Evolutionary conservation across 2,888 invertebrate genomes (phyloP).

Genomic region (Bedellia somnulentella): DNA sequence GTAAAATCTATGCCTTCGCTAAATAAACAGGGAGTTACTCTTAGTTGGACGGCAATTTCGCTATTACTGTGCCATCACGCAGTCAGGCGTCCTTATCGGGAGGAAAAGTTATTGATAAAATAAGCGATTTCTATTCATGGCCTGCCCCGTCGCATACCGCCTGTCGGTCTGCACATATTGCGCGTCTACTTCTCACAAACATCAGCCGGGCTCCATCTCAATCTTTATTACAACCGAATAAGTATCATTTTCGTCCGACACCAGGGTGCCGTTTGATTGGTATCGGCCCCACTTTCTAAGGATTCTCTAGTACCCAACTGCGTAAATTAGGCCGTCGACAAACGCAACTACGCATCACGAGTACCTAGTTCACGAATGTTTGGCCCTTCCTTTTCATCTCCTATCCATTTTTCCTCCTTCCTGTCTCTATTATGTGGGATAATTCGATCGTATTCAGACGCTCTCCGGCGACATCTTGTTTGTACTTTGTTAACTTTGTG

Average conservation of each 20-base stretch:
- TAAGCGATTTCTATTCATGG: slow-evolving; percentile 49
- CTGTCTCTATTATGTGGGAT: slow-evolving; percentile 1
- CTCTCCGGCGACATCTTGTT: neutral
- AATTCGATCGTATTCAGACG: slow-evolving; percentile 2
- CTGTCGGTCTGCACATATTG: slow-evolving; percentile 7
- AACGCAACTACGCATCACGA: neutral
- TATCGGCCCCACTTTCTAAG: slow-evolving; percentile 7
- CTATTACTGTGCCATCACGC: slow-evolving; percentile 17
- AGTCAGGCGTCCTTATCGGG: slow-evolving; percentile 3
- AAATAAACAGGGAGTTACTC: slow-evolving; percentile 23
- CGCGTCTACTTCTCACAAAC: slow-evolving; percentile 1
- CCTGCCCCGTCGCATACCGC: slow-evolving; percentile 18
- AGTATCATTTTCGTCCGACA: neutral
- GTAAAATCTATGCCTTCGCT: slow-evolving; percentile 13
- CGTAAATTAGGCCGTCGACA: slow-evolving; percentile 5
- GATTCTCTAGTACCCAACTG: slow-evolving; percentile 5
- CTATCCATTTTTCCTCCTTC: slow-evolving; percentile 1
- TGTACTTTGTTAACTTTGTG: slow-evolving; percentile 2
- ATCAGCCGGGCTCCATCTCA: slow-evolving; percentile 1
- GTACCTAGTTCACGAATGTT: slow-evolving; percentile 1
- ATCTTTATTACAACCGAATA: neutral
- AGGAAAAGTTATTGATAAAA: slow-evolving; percentile 28
- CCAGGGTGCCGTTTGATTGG: neutral
- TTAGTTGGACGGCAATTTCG: slow-evolving; percentile 13
- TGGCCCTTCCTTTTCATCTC: neutral